Evolutionary conservation across 2,888 invertebrate genomes (phyloP), one percentile per base, ranked within the genome.

Genomic region (Rosalia funebris): DNA sequence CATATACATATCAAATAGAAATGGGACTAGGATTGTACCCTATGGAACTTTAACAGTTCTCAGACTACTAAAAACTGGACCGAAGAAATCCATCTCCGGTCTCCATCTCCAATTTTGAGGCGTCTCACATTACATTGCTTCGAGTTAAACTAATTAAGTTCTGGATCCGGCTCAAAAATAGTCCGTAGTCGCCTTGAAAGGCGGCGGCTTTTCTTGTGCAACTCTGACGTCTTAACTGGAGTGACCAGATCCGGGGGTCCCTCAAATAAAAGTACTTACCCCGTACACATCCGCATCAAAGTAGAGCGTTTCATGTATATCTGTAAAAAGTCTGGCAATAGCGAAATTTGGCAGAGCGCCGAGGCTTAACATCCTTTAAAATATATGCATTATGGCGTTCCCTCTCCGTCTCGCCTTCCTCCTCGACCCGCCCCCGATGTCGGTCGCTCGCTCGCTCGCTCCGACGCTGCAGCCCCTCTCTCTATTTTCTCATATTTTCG

Each of bases 291-390:
- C 34, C 19, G 42, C 57, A 53, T 39, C 59, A 54, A 61, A 65
- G 64, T 62, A 32, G 65, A 68, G 44, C 66, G 58, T 67, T 62
- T 66, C 57, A 61, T 66, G 62, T 55, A 62, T 60, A 54, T 52
- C 19, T 50, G 65, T 58, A 73, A 72, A 73, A 72, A 72, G 65
- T 67, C 66, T 73, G 71, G 71, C 71, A 73, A 66, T 61, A 55
- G 57, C 54, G 37, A 64, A 68, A 65, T 67, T 71, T 73, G 73
- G 73, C 73, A 68, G 52, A 14, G 42, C 56, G 71, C 71, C 73
- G 60, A 63, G 57, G 60, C 57, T 65, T 69, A 68, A 71, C 71
- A 67, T 71, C 67, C 67, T 66, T 60, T 65, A 60, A 71, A 69
- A 59, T 71, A 68, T 67, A 63, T 65, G 65, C 69, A 60, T 63